Evolutionary conservation across 2,113 vertebrate species (phyloP), one percentile per base, ranked within the genome.

Genomic region (Nycticryphes semicollaris): DNA sequence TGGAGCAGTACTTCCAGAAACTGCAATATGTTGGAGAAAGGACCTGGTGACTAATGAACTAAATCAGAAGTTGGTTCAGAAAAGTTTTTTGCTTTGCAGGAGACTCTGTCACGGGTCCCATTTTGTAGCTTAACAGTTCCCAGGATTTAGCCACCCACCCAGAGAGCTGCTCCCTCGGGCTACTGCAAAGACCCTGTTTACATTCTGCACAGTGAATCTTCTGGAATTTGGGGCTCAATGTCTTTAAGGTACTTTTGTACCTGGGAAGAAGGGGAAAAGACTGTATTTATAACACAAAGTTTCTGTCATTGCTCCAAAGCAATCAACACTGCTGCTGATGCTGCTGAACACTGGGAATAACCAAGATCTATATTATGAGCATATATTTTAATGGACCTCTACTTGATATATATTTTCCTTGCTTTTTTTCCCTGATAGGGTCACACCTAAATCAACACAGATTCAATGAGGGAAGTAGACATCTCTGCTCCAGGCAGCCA

Each of bases 311-410:
- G 69, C 53, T 89, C 77, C 77, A 67, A 62, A 18, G 62, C 85
- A 59, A 88, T 60, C 3, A 4, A 53, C 28, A 3, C 10, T 28
- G 81, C 60, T 93, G 75, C 90, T 92, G 86, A 87, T 89, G 72
- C 56, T 57, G 45, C 39, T 73, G 75, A 78, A 77, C 47, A 48
- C 78, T 80, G 84, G 95, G 96, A 96, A 96, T 73, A 91, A 93
- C 69, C n/a, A 41, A 47, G 89, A 81, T 96, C 68, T 87, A 80
- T 63, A 37, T 51, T 84, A 68, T 30, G 78, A 75, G 81, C 75
- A 37, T 9, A 5, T 25, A 48, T 66, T 67, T 81, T 84, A 84
- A 76, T 28, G 30, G 62, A 72, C 60, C 91, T 94, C 91, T 68
- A 56, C 90, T 43, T 93, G 94, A 84, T 84, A 37, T 93, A 56